These are phyloP conservation scores for Argya squamiceps DNA, from an alignment of 2,797 vertebrate genomes.

Conservation along the genomic window DNA sequence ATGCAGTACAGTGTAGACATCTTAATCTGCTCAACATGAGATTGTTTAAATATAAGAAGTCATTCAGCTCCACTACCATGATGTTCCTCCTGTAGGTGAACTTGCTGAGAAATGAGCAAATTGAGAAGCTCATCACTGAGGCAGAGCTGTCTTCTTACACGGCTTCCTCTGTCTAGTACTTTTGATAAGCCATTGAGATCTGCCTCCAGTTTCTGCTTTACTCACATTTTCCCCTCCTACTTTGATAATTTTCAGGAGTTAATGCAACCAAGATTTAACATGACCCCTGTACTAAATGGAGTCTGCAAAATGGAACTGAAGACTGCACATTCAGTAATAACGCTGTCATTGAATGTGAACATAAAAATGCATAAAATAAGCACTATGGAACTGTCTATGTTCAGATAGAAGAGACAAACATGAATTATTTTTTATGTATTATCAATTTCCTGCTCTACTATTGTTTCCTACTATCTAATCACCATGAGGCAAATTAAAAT, in stretches of 20 bases:
- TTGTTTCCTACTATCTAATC: neutral
- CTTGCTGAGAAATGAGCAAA: neutral
- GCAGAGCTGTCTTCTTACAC: neutral
- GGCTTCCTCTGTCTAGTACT: neutral
- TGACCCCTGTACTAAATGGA: neutral
- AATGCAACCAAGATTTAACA: neutral
- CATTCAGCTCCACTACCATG: neutral
- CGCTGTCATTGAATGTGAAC: neutral
- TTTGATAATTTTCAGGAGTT: neutral
- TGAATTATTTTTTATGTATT: neutral
- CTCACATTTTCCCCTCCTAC: neutral
- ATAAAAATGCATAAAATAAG: neutral
- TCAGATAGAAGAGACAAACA: neutral
- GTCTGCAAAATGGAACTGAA: neutral
- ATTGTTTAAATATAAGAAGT: neutral
- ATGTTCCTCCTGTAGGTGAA: neutral
- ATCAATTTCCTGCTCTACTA: neutral
- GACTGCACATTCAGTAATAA: neutral
- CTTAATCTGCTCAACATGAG: neutral
- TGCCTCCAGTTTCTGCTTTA: fast-evolving
- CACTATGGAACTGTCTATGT: fast-evolving
- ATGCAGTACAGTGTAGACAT: fast-evolving
- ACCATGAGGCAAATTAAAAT: neutral
- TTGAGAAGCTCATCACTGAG: neutral
- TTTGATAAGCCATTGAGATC: neutral